A percentile compares a stretch with the other conserved stretches of the same genome.
These are phyloP conservation scores for Mactromeris polynyma DNA, from an alignment of 2,888 invertebrate species.

Conservation along the genomic window DNA sequence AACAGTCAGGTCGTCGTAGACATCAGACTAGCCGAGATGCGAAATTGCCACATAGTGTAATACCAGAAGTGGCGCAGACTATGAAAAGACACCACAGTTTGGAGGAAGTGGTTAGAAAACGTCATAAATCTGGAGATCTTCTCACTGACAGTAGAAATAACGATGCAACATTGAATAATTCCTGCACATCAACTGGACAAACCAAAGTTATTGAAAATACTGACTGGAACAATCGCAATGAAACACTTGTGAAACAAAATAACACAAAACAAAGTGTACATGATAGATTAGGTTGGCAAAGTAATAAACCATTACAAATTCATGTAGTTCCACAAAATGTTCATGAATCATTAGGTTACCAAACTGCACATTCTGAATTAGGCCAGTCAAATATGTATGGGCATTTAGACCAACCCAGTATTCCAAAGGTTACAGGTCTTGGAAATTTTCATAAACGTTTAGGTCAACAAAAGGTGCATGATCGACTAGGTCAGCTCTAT, in stretches of 20 bases:
- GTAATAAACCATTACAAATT: not conserved
- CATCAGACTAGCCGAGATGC: conserved; percentile 33
- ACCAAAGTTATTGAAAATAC: not conserved
- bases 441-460: not conserved
- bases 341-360: not conserved
- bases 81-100: conserved; percentile 15
- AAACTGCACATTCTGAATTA: not conserved
- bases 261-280: not conserved
- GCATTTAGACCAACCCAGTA: not conserved
- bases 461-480: not conserved
- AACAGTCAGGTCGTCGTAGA: not conserved
- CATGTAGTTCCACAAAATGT: not conserved
- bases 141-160: not conserved
- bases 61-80: not conserved
- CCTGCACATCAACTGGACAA: not conserved
- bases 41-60: not conserved
- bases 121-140: conserved; percentile 33
- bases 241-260: not conserved
- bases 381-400: not conserved
- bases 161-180: not conserved
- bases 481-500: conserved; percentile 1
- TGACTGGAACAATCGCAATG: not conserved
- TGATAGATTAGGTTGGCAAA: not conserved
- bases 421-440: not conserved
- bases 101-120: conserved; percentile 7